A percentile compares a stretch with the other conserved stretches of the same genome.
Conservation (phyloP, 2,888 invertebrate species). For the Amblyteles armatorius region DNA sequence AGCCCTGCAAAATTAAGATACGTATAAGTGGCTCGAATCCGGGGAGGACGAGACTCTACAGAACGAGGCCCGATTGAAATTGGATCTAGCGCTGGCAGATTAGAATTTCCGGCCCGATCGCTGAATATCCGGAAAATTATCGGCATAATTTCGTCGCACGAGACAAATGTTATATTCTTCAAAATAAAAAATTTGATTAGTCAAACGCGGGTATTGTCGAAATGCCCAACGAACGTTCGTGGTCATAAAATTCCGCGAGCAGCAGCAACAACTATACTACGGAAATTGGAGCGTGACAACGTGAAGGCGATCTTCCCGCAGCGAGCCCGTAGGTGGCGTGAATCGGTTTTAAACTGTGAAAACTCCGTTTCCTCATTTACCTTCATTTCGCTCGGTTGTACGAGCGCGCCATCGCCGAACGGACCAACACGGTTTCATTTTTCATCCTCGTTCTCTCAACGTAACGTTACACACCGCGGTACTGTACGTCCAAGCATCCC, state of each 20-base stretch:
- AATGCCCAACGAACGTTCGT: no score
- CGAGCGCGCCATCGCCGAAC: background rate
- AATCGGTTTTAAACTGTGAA: conserved; percentile 53
- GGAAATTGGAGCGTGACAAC: background rate
- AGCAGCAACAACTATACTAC: background rate
- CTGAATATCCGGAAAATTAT: background rate
- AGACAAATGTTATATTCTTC: background rate
- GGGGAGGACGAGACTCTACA: background rate
- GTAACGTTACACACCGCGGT: conserved; percentile 10
- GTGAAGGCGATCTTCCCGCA: background rate
- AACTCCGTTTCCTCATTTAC: conserved; percentile 10
- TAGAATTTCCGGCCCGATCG: background rate
- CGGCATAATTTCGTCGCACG: background rate
- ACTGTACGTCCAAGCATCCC: background rate
- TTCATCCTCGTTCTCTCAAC: conserved; percentile 7
- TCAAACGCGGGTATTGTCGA: no score
- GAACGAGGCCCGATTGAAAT: conserved; percentile 33
- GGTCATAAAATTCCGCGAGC: no score
- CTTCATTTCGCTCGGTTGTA: background rate
- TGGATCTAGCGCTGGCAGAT: background rate
- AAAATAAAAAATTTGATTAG: background rate
- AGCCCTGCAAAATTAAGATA: background rate
- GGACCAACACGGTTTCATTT: conserved; percentile 1
- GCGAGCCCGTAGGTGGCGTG: background rate
- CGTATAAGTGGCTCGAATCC: background rate